Base-by-base conservation (phyloP, 2,888 invertebrate genomes). In the Chrysotoxum bicinctum region DNA sequence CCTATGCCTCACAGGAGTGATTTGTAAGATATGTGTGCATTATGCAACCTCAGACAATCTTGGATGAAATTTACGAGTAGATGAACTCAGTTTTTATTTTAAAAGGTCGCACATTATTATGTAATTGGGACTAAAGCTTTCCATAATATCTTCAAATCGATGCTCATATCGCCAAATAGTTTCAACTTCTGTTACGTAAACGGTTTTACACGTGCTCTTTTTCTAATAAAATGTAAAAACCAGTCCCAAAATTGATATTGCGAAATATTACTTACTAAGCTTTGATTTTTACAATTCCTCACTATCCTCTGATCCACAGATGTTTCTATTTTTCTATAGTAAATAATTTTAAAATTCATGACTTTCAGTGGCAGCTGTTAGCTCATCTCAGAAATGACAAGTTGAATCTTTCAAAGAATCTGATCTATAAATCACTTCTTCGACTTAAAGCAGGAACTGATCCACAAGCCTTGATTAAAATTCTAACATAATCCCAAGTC, bases 401-500 rank as follows among this genome's bases (percentile, higher is more conserved):
- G 8, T 45, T 14, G 19, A 45, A 64, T 32, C 19, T 23, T 19
- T 32, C 14, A 50, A 50, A 12, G 30, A 32, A 45, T 64, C 45
- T 30, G 3, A 45, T 64, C 45, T 45, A 64, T 64, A 64, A 64
- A 64, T 64, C 62, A 64, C 6, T 12, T 30, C 0, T 19, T 19
- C 16, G n/a, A 43, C 19, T 56, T 32, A 32, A 64, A 35, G 5
- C 48, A 66, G 66, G 66, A 66, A 66, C 48, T 23, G 3, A 50
- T 9, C 32, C 32, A n/a, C 66, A 45, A 75, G 45, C 30, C 54
- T 45, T 45, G 45, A 45, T 75, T 66, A 35, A 66, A 74, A 75
- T 66, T 66, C 75, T 75, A 75, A 56, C 32, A 21, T 14, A 56
- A 56, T 75, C 43, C 16, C n/a, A 66, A 66, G 21, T 66, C 35